These are phyloP conservation scores for Meiosimyza platycephala DNA, from an alignment of 2,888 invertebrate species.

Conservation along the genomic window DNA sequence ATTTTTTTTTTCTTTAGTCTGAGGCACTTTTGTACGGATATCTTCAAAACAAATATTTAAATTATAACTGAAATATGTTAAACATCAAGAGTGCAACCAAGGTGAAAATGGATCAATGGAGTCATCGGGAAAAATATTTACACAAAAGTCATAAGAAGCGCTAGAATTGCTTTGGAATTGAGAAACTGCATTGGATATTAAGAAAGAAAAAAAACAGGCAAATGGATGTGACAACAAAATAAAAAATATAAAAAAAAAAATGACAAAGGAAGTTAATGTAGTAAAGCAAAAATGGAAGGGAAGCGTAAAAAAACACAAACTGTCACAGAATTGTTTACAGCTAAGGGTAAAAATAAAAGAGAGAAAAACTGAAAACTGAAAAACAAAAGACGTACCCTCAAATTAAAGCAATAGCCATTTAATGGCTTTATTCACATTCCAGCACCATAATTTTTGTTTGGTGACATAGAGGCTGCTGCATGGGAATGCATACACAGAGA, in stretches of 20 bases:
- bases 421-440: not conserved
- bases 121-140: not conserved
- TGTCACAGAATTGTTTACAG: constrained; percentile 11
- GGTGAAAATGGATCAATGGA: constrained; percentile 9
- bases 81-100: not conserved
- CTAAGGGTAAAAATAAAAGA: not conserved
- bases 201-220: constrained; percentile 17
- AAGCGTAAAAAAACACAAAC: constrained; percentile 4
- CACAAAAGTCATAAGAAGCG: not conserved
- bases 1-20: constrained; percentile 11
- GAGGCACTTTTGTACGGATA: not conserved
- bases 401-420: constrained; percentile 4
- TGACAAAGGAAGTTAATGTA: not conserved
- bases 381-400: not conserved
- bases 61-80: constrained; percentile 15
- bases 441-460: too few species aligned
- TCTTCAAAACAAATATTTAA: constrained; percentile 10
- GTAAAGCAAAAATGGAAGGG: not conserved
- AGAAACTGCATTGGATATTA: not conserved
- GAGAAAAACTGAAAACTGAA: not conserved
- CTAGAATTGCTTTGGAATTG: constrained; percentile 20
- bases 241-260: not conserved
- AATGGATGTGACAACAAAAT: not conserved
- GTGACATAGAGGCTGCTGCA: too few species aligned
- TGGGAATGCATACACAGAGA: too few species aligned